Base-by-base conservation (phyloP, 2,113 vertebrate genomes). In the Perognathus longimembris region DNA sequence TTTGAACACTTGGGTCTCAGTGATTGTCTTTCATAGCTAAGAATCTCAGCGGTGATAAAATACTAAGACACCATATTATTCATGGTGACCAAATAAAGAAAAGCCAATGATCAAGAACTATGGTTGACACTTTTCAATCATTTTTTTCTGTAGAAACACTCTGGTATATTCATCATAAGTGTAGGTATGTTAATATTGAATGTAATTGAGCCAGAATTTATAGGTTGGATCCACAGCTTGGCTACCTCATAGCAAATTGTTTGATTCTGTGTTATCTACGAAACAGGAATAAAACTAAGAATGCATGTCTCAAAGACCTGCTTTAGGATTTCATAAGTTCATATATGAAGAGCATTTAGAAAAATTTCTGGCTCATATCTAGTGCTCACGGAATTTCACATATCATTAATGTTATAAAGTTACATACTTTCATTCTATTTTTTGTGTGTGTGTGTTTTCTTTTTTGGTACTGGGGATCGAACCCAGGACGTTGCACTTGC, bases 361-460 rank as follows among this genome's bases (percentile, higher is more conserved):
- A 78, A 1, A 88, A 82, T 71, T 74, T 17, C 45, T 71, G 40
- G 4, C 3, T 18, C 28, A 26, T 84, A 75, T 78, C 38, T 78
- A 79, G 7, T 71, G 21, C 2, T 73, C 42, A 54, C 4, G 12
- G 15, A 54, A 18, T 71, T 88, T 50, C 85, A 70, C 42, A 74
- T 90, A 87, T 20, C 38, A 50, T 63, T 92, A 45, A 64, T 78
- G 20, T 28, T 45, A 6, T 88, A 63, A 85, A 90, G 15, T 80
- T 77, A 36, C 7, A 86, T 28, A 34, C 17, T 5, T 92, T 89
- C n/a, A 74, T 94, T n/a, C n/a, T n/a, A n/a, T n/a, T n/a, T n/a
- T n/a, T n/a, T n/a, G n/a, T n/a, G n/a, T n/a, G n/a, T n/a, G n/a
- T n/a, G n/a, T n/a, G n/a, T n/a, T n/a, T n/a, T n/a, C n/a, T n/a